A percentile compares a stretch with the other conserved stretches of the same genome.
phyloP scores from a whole-genome alignment of 2,888 invertebrate genomes.

The Endomychus coccineus region DNA sequence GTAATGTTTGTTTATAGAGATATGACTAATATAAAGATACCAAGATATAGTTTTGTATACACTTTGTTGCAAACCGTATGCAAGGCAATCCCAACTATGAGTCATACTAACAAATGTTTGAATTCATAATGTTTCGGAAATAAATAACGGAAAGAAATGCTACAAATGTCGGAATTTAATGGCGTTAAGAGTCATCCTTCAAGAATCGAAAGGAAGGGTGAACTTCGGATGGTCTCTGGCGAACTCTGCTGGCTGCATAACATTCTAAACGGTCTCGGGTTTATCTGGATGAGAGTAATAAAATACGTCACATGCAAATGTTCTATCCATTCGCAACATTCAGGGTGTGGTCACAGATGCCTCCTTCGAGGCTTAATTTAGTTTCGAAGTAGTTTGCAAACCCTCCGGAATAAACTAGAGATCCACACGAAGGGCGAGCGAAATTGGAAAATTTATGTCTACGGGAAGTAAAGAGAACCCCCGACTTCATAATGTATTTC shows the following conservation, averaged over 20 bases:
- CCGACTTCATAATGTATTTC: conserved; percentile 30
- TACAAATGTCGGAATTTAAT: neutral
- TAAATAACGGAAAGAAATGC: neutral
- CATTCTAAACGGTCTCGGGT: conserved; percentile 23
- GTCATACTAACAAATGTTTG: too few relatives aligned
- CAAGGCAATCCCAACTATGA: too few relatives aligned
- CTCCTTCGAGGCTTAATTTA: conserved; percentile 45
- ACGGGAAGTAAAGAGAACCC: conserved; percentile 39
- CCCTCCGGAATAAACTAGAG: conserved; percentile 38
- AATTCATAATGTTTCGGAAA: too few relatives aligned
- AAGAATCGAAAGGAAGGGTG: conserved; percentile 1
- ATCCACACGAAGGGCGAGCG: conserved; percentile 37
- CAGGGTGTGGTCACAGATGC: conserved; percentile 47
- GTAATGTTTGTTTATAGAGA: too few relatives aligned
- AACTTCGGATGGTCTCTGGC: neutral
- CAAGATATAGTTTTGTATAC: too few relatives aligned
- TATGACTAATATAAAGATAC: too few relatives aligned
- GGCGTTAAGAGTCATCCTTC: neutral
- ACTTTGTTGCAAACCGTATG: too few relatives aligned
- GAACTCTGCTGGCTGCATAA: neutral
- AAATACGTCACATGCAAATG: conserved; percentile 48
- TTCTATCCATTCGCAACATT: conserved; percentile 39
- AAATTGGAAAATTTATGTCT: conserved; percentile 45
- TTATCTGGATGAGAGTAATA: conserved; percentile 42
- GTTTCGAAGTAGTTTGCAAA: conserved; percentile 43